A percentile compares a stretch with the other conserved stretches of the same genome.
These are phyloP conservation scores for Lerema accius DNA, from an alignment of 1,140 invertebrate genomes.

Conservation along the genomic window DNA sequence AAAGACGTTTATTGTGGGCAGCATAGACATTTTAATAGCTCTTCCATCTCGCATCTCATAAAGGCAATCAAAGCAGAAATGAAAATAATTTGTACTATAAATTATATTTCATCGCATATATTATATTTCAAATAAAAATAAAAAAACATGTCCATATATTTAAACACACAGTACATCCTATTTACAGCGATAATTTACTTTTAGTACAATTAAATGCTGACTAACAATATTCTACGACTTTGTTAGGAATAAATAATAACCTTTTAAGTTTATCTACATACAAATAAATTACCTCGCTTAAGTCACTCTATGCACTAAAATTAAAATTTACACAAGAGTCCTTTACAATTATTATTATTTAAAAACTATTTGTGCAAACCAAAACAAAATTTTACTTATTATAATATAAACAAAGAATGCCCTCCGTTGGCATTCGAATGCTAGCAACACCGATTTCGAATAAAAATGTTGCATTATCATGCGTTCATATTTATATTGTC, in stretches of 20 bases:
- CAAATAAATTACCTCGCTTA: slow-evolving; percentile 28
- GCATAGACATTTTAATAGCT: too few relatives aligned
- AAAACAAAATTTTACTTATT: slow-evolving; percentile 22
- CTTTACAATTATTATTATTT: slow-evolving; percentile 16
- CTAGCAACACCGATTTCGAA: slow-evolving; percentile 6
- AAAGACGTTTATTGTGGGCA: too few relatives aligned
- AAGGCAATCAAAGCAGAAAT: slow-evolving; percentile 33
- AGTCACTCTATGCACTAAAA: slow-evolving; percentile 18
- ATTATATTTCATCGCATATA: slow-evolving; percentile 52
- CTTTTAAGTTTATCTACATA: slow-evolving; percentile 19
- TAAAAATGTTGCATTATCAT: too few relatives aligned
- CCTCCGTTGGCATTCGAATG: not conserved
- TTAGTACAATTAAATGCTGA: slow-evolving; percentile 32
- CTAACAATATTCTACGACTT: slow-evolving; percentile 29
- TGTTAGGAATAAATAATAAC: slow-evolving; percentile 29
- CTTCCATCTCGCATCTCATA: too few relatives aligned
- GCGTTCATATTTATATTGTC: not conserved
- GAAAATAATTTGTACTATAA: slow-evolving; percentile 55
- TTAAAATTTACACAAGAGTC: slow-evolving; percentile 18
- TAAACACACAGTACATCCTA: slow-evolving; percentile 26
- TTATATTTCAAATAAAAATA: slow-evolving; percentile 49
- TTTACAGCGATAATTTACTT: slow-evolving; percentile 21
- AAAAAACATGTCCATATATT: slow-evolving; percentile 38
- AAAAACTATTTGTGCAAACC: slow-evolving; percentile 29
- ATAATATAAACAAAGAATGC: slow-evolving; percentile 3